phyloP scores from a whole-genome alignment of 1,140 invertebrate genomes.

The Drosophila kohkoa region DNA sequence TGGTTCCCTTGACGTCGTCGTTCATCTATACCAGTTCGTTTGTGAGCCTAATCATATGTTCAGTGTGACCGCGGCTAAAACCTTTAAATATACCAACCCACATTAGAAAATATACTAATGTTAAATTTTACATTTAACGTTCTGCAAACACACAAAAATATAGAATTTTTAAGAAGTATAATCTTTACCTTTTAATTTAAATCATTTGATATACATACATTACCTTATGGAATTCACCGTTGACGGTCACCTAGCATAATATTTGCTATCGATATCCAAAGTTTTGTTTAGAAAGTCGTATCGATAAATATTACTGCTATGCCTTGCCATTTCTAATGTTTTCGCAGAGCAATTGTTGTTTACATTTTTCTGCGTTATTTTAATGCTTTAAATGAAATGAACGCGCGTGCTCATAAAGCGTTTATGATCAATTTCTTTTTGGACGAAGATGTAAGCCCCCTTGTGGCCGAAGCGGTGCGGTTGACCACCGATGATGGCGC shows the following conservation, averaged over 20 bases:
- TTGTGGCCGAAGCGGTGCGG: constrained; percentile 36
- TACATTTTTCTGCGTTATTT: neutral
- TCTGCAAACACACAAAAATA: no score
- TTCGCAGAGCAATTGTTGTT: constrained; percentile 1
- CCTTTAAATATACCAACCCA: no score
- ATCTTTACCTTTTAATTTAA: no score
- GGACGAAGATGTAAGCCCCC: constrained; percentile 32
- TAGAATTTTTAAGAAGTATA: no score
- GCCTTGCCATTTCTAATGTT: neutral
- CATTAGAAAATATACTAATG: no score
- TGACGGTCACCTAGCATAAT: no score
- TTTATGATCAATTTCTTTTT: constrained; percentile 49
- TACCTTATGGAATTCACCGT: no score
- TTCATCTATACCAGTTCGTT: constrained; percentile 22
- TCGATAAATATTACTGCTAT: neutral
- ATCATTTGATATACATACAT: no score
- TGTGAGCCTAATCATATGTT: constrained; percentile 11
- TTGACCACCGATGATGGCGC: constrained; percentile 14
- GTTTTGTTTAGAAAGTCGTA: no score
- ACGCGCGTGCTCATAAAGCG: constrained; percentile 36
- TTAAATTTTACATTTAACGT: no score
- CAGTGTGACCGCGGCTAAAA: neutral
- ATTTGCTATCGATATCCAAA: no score
- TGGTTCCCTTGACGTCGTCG: constrained; percentile 16
- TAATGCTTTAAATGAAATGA: constrained; percentile 27